These are phyloP conservation scores for Phyllostomus discolor DNA, from an alignment of 2,113 vertebrate genomes.

Conservation along the genomic window DNA sequence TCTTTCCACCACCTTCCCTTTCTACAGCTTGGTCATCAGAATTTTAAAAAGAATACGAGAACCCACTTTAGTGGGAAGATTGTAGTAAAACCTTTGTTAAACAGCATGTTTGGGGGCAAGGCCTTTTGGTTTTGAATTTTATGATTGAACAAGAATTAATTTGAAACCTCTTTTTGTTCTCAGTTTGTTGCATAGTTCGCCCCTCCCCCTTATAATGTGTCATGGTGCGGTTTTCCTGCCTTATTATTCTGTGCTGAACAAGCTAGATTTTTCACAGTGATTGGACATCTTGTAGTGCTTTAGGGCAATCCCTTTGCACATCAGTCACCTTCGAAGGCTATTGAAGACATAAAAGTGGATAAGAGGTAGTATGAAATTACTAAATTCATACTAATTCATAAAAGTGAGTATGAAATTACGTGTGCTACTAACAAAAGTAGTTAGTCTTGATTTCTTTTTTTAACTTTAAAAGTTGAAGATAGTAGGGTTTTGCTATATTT, in stretches of 20 bases:
- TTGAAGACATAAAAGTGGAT: background rate
- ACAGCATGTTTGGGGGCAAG: background rate
- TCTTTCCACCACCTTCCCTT: background rate
- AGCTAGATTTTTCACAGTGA: background rate
- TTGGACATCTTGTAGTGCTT: background rate
- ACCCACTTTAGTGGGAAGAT: background rate
- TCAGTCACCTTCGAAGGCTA: conserved; percentile 34
- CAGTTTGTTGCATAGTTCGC: background rate
- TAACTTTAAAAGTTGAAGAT: background rate
- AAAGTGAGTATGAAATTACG: background rate
- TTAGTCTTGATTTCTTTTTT: background rate
- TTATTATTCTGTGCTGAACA: conserved; percentile 51
- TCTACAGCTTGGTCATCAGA: background rate
- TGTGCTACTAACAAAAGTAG: background rate
- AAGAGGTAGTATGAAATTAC: no score
- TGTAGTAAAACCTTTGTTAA: background rate
- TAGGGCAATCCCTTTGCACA: background rate
- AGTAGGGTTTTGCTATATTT: background rate
- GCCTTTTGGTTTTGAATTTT: background rate
- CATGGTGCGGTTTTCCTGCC: background rate
- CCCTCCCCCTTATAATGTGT: background rate
- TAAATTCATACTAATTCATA: no score
- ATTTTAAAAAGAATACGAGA: conserved; percentile 15
- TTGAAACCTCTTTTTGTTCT: conserved; percentile 1
- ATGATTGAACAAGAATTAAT: conserved; percentile 25